Conservation (phyloP, 2,113 vertebrate genomes). For the Menura novaehollandiae region DNA sequence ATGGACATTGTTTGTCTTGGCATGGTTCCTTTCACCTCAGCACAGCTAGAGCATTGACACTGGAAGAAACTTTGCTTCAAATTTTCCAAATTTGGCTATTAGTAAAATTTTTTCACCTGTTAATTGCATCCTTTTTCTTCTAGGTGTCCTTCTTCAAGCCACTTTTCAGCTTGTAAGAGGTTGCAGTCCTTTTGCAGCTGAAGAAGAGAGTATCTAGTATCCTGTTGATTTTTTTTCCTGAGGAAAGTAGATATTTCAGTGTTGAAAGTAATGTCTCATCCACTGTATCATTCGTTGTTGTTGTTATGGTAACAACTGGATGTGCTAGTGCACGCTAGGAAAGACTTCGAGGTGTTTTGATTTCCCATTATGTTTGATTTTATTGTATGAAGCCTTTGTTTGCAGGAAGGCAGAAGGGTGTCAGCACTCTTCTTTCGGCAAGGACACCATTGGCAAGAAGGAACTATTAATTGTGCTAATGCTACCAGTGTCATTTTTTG, state of each 20-base stretch:
- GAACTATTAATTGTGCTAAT: neutral
- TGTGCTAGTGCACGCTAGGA: neutral
- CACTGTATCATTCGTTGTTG: neutral
- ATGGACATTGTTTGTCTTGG: neutral
- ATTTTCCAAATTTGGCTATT: neutral
- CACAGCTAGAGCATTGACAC: neutral
- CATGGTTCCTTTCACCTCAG: neutral
- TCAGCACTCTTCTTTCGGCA: neutral
- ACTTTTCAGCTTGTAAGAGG: neutral
- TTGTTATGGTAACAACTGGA: neutral
- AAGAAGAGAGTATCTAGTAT: neutral
- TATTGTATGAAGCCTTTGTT: neutral
- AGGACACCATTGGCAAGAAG: neutral
- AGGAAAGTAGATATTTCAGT: neutral
- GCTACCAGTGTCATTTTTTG: neutral
- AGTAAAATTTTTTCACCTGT: neutral
- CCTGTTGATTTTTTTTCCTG: neutral
- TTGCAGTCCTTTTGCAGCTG: neutral
- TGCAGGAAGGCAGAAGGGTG: neutral
- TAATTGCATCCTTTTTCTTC: neutral
- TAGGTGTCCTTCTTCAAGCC: neutral
- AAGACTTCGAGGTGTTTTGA: neutral
- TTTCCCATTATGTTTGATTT: neutral
- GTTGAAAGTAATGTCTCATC: neutral
- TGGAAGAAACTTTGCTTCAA: neutral